A percentile compares a stretch with the other conserved stretches of the same genome.
These are phyloP conservation scores for Caenorhabditis tropicalis DNA, from an alignment of 1,140 invertebrate species.

Conservation along the genomic window DNA sequence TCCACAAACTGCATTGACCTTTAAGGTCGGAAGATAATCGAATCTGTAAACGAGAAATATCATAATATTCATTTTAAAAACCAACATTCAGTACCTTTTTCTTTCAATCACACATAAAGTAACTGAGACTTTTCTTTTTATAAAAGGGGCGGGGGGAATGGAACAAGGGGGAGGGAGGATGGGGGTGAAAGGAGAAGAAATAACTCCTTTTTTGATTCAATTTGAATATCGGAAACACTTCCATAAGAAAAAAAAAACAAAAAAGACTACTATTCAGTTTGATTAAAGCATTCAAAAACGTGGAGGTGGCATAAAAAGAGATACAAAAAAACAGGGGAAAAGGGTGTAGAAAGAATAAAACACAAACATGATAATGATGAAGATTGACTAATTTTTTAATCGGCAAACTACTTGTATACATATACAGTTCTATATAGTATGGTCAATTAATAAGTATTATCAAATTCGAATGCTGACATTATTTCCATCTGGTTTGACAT, in stretches of 20 bases:
- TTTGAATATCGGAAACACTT: too few species aligned
- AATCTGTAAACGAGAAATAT: not conserved
- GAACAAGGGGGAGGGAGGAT: too few species aligned
- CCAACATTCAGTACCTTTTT: too few species aligned
- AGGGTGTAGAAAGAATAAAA: not conserved
- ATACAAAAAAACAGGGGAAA: not conserved
- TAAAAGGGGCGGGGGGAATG: too few species aligned
- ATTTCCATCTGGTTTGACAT: conserved; percentile 25
- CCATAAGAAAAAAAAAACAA: not conserved
- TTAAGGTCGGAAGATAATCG: not conserved
- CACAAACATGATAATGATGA: conserved; percentile 22
- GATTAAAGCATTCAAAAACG: conserved; percentile 4
- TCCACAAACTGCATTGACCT: not conserved
- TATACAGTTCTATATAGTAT: not conserved
- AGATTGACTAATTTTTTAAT: not conserved
- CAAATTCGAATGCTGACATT: conserved; percentile 13
- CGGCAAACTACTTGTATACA: too few species aligned
- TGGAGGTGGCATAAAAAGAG: not conserved
- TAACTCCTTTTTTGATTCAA: not conserved
- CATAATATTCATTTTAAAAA: not conserved
- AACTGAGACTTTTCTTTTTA: too few species aligned
- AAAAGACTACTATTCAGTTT: not conserved
- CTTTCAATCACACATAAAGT: too few species aligned
- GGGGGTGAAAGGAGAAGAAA: not conserved
- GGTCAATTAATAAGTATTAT: conserved; percentile 10